Evolutionary conservation across 2,888 invertebrate genomes (phyloP).

Genomic region (Melanchra persicariae): DNA sequence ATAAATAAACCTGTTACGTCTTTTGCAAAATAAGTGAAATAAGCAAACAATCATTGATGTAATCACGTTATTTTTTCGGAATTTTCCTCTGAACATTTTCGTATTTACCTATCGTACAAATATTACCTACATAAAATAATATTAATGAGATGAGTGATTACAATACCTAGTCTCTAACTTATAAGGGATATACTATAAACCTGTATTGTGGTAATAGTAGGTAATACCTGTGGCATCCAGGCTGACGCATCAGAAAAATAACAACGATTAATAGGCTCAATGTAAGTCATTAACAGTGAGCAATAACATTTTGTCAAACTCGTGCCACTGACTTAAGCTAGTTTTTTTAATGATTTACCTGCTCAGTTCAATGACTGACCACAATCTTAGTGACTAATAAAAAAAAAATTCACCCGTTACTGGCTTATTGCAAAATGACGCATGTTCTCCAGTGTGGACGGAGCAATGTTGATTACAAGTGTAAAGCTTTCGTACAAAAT

Average conservation of each 20-base stretch:
- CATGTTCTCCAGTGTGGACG: slow-evolving; percentile 8
- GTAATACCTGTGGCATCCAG: background rate
- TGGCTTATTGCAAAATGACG: slow-evolving; percentile 37
- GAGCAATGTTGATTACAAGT: slow-evolving; percentile 1
- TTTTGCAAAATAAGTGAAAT: slow-evolving; percentile 26
- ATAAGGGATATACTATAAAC: too few species aligned
- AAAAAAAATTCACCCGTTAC: slow-evolving; percentile 29
- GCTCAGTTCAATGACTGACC: slow-evolving; percentile 47
- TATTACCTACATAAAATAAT: background rate
- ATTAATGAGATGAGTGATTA: background rate
- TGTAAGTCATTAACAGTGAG: background rate
- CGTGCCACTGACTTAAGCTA: slow-evolving; percentile 3
- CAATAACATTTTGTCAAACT: slow-evolving; percentile 24
- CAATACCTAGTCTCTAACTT: too few species aligned
- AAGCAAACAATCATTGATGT: slow-evolving; percentile 25
- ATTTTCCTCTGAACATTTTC: slow-evolving; percentile 6
- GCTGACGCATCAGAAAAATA: slow-evolving; percentile 23
- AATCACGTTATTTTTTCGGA: slow-evolving; percentile 11
- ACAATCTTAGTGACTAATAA: slow-evolving; percentile 55
- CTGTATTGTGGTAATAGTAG: background rate
- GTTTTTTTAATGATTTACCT: slow-evolving; percentile 32
- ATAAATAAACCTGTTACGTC: slow-evolving; percentile 41
- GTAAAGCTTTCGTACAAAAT: slow-evolving; percentile 9
- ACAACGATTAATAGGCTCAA: slow-evolving; percentile 9
- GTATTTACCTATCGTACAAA: background rate